Evolutionary conservation across 2,113 vertebrate species (phyloP), one percentile per base, ranked within the genome.

Genomic region (Pelodiscus sinensis): DNA sequence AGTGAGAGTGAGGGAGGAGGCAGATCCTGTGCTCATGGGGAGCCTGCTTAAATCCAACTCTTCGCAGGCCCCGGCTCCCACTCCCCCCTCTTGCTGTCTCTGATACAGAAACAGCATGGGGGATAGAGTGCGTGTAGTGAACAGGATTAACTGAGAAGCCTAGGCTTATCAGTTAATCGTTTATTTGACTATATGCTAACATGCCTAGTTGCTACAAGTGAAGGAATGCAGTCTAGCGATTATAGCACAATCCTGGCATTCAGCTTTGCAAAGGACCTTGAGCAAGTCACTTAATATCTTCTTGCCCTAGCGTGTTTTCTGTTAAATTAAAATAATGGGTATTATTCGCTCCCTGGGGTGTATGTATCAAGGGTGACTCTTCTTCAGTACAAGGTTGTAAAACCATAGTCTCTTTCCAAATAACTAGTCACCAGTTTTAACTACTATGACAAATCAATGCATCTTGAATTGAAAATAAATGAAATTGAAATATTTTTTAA

Each of bases 401-500:
- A 1, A 92, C 7, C 19, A 24, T 65, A 81, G 19, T 3, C 21
- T 24, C 19, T 75, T 22, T n/a, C 21, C 10, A 73, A n/a, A 10
- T 11, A 83, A 68, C 31, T 12, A 51, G 44, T 21, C 0, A 18
- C 81, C 82, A 51, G 10, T 84, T 88, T 73, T 44, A 51, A 3
- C 2, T n/a, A 56, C 75, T 82, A 13, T 8, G 35, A 81, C 18
- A 62, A 87, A 79, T 38, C 29, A 22, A 50, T n/a, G 27, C 8
- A 77, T 88, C 57, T 2, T 82, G 56, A 94, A 91, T 14, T 15
- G 84, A 22, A 85, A 91, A 92, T 75, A 84, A 90, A 92, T 77
- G 2, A 5, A 81, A 75, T 3, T 2, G 35, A 82, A 55, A 68
- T 24, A 3, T 2, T 2, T 73, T 35, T 73, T 6, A 6, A 44